Evolutionary conservation across 2,888 invertebrate genomes (phyloP).

Genomic region (Tyria jacobaeae): DNA sequence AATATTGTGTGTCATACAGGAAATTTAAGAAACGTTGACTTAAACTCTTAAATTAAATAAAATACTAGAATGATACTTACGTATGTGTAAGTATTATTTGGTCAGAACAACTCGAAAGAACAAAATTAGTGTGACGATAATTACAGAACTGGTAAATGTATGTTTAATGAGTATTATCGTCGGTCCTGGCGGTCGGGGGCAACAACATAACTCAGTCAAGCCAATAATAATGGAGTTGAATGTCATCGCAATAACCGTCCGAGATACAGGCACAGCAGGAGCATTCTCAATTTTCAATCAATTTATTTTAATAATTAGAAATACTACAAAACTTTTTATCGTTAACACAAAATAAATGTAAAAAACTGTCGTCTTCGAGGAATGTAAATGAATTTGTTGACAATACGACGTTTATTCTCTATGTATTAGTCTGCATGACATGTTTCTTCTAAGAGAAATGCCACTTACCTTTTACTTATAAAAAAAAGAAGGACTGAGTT

Average conservation of each 20-base stretch:
- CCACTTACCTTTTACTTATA: not conserved
- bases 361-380: not conserved
- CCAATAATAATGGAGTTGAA: constrained; percentile 38
- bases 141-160: constrained; percentile 9
- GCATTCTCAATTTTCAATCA: constrained; percentile 11
- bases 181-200: constrained; percentile 20
- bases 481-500: not conserved
- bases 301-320: constrained; percentile 3
- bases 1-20: too few species aligned
- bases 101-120: not conserved
- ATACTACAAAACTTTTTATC: not conserved
- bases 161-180: constrained; percentile 19
- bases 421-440: not conserved
- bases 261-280: constrained; percentile 25
- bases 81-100: too few species aligned
- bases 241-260: constrained; percentile 43
- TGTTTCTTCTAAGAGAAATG: not conserved
- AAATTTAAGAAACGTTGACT: too few species aligned
- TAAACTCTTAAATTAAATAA: too few species aligned
- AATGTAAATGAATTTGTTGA: not conserved
- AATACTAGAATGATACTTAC: too few species aligned
- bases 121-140: too few species aligned
- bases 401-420: not conserved
- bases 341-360: not conserved
- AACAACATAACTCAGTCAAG: constrained; percentile 26